Evolutionary conservation across 1,140 invertebrate genomes (phyloP).

Genomic region (Euura lappo): DNA sequence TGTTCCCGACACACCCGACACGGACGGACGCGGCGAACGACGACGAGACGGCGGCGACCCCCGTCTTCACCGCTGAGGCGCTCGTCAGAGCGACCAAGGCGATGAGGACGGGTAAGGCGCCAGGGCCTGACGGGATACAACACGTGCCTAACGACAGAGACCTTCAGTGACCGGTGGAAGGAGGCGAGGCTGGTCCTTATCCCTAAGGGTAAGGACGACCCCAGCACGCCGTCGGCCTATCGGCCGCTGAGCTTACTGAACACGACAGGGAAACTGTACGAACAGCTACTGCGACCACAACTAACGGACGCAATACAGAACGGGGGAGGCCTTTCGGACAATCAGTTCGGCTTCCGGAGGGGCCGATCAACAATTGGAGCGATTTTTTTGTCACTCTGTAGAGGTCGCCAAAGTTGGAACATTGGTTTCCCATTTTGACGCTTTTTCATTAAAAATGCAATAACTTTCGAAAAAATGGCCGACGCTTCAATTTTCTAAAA

Average conservation of each 20-base stretch:
- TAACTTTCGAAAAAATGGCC: no score
- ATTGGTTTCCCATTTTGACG: no score
- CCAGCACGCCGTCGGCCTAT: conserved; percentile 1
- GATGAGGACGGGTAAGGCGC: conserved; percentile 18
- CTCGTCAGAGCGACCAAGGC: background rate
- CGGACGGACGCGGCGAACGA: background rate
- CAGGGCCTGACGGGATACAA: conserved; percentile 22
- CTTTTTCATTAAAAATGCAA: no score
- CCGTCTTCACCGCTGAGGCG: background rate
- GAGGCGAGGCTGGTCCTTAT: conserved; percentile 25
- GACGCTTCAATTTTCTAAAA: no score
- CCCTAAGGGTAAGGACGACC: conserved; percentile 23
- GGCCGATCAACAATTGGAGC: conserved; percentile 30
- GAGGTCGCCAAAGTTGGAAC: no score
- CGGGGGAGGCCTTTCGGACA: conserved; percentile 26
- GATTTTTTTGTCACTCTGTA: no score
- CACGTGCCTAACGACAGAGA: conserved; percentile 15
- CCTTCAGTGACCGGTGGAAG: conserved; percentile 25
- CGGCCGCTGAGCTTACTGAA: background rate
- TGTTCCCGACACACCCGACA: conserved; percentile 27
- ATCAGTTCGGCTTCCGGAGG: conserved; percentile 23
- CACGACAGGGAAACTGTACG: conserved; percentile 18
- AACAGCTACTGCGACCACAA: conserved; percentile 20
- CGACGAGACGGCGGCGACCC: background rate
- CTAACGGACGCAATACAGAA: conserved; percentile 25